Percentiles rank a stretch among this genome's conserved stretches.
These are phyloP conservation scores for Pelobates fuscus DNA, from an alignment of 2,113 vertebrate genomes.

Conservation along the genomic window DNA sequence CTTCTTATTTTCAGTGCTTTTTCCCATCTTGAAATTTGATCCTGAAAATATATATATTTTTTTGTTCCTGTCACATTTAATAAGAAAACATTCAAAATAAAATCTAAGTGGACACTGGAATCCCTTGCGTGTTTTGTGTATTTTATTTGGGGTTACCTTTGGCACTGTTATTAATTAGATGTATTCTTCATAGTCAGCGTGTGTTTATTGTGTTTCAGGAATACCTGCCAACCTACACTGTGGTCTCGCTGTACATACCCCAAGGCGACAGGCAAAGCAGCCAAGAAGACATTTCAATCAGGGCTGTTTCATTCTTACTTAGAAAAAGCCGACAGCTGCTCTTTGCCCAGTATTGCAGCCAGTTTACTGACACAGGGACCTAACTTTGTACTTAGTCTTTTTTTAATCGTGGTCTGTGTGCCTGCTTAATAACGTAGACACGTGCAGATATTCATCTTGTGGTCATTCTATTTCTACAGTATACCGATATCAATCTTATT, in stretches of 20 bases:
- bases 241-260: constrained; percentile 17
- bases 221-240: constrained; percentile 16
- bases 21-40: not conserved
- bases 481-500: too few species aligned
- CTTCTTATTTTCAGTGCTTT: not conserved
- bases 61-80: constrained; percentile 7
- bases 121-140: constrained; percentile 19
- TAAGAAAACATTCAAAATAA: not conserved
- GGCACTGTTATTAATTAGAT: constrained; percentile 37
- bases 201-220: constrained; percentile 41
- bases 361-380: not conserved
- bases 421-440: too few species aligned
- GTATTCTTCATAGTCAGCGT: constrained; percentile 16
- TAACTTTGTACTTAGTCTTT: too few species aligned
- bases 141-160: constrained; percentile 34
- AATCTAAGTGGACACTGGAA: constrained; percentile 6
- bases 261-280: constrained; percentile 18
- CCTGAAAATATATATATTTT: not conserved
- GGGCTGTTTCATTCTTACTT: not conserved
- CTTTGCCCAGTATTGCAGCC: not conserved
- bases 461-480: too few species aligned
- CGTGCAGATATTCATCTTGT: too few species aligned
- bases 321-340: not conserved
- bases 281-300: constrained; percentile 9
- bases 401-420: too few species aligned